Base-by-base conservation (phyloP, 2,797 vertebrate species). In the Lagocephalus sceleratus region DNA sequence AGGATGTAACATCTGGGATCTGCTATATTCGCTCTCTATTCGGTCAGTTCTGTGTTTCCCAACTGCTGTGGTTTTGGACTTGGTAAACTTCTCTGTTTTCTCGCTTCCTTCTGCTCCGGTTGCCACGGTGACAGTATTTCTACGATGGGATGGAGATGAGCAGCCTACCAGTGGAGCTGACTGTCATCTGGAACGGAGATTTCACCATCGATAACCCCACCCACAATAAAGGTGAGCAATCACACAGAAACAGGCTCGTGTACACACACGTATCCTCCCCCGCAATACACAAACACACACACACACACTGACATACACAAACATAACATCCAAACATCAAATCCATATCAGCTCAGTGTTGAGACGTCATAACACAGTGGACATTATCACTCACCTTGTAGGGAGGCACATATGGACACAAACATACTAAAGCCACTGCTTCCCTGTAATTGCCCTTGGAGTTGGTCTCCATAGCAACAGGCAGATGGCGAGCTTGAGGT, bases 191-290 rank as follows among this genome's bases (percentile, higher is more conserved):
- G 97, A 98, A 98, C 2, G 96, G 95, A 70, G 93, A 98, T 90
- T 99, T 99, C 88, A 98, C 90, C 91, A 99, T 99, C 14, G 97
- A 99, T 89, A 99, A 98, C 89, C 96, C 96, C 0, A 93, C 95
- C 47, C 91, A 94, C 86, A 99, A 95, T 84, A 96, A 95, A 96
- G 95, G 97, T 98, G 87, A 85, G 82, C 8, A 17, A 19, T 20
- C 48, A 43, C 20, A 29, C 15, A n/a, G 12, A 21, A 44, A 25
- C 3, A 1, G 41, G 0, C 35, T 6, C 12, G 7, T 38, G 5
- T 2, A 20, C 25, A 20, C 29, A 21, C 19, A 26, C 20, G 26
- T 2, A 23, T 2, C 8, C 43, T 35, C n/a, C n/a, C n/a, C n/a
- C n/a, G n/a, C n/a, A 3, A 1, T 40, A 19, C 25, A 22, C 40